Evolutionary conservation across 2,888 invertebrate genomes (phyloP), one percentile per base, ranked within the genome.

Genomic region (Ypsolopha sequella): DNA sequence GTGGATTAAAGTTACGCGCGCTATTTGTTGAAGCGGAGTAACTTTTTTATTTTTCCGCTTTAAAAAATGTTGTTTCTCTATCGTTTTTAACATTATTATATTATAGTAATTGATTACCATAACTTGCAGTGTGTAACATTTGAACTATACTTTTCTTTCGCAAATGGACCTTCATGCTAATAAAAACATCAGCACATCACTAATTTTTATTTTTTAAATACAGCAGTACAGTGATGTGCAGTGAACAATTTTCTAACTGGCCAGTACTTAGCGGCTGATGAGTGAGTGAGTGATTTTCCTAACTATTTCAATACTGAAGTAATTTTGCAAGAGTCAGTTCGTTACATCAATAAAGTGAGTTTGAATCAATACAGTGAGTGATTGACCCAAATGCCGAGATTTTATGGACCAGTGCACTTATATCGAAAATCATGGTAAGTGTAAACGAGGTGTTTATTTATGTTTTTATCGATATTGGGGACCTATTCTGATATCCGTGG

Each of bases 351-450:
- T 24, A 24, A 3, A 24, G 24, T 24, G 24, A 24, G 24, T 24
- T 11, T 43, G 24, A 7, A 36, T 51, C 36, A 41, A 41, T 45
- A 9, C 35, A 36, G 14, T 36, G 48, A 36, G 43, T 52, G 60
- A 60, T 56, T 61, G 76, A 73, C 70, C 73, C 71, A 70, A 70
- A 79, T 79, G 75, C 62, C 62, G 63, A 62, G 66, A 44, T 63
- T 76, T 76, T 76, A 79, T 78, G 74, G 67, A 65, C 62, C 53
- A 71, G 64, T 66, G 78, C 81, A 82, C 80, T 82, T 72, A 75
- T 62, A 64, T 53, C 57, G 56, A 61, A 61, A 67, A 76, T 65
- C 69, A 81, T 81, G 81, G 80, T 81, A 56, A 81, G 82, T 59
- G 51, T 58, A 61, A 62, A 68, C 58, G 60, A 53, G 38, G 56